Base-by-base conservation (phyloP, 2,888 invertebrate genomes). In the Dryomyza anilis region DNA sequence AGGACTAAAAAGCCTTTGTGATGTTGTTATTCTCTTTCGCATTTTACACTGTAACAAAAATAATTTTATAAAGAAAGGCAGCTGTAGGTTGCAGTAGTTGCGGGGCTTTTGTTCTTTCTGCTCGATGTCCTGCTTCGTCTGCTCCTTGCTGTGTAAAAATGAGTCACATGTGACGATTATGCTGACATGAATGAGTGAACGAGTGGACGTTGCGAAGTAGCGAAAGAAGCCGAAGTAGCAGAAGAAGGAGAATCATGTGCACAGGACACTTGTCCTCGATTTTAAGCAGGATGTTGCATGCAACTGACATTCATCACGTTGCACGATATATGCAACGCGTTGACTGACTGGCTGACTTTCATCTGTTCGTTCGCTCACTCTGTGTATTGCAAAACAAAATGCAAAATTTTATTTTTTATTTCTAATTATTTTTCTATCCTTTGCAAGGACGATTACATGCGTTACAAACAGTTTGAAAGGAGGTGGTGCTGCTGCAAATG, bases 261-360 rank as follows among this genome's bases (percentile, higher is more conserved):
- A 50, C 60, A 61, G 27, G 23, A 52, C 60, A 61, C 50, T 52
- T 52, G 60, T 61, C 50, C 50, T 61, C 39, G 23, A 61, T 61
- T 52, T 60, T 59, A 27, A 36, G 61, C 50, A 55, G 61, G 61
- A 61, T 52, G 57, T 39, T 57, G 43, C 57, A 19, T 21, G 61
- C 52, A 39, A 39, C 61, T 52, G 59, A 59, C 59, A 59, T 59
- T 58, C 58, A 39, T n/a, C n/a, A n/a, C n/a, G n/a, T n/a, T n/a
- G n/a, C n/a, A n/a, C n/a, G n/a, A n/a, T n/a, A n/a, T n/a, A n/a
- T n/a, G n/a, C n/a, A n/a, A n/a, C n/a, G n/a, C n/a, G n/a, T n/a
- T n/a, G n/a, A n/a, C n/a, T n/a, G n/a, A n/a, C n/a, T n/a, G n/a
- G n/a, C n/a, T n/a, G n/a, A n/a, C n/a, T n/a, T n/a, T n/a, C n/a